Percentiles rank a stretch among this genome's conserved stretches.
phyloP scores from a whole-genome alignment of 2,797 vertebrate species.

The Tarsius wallacei region DNA sequence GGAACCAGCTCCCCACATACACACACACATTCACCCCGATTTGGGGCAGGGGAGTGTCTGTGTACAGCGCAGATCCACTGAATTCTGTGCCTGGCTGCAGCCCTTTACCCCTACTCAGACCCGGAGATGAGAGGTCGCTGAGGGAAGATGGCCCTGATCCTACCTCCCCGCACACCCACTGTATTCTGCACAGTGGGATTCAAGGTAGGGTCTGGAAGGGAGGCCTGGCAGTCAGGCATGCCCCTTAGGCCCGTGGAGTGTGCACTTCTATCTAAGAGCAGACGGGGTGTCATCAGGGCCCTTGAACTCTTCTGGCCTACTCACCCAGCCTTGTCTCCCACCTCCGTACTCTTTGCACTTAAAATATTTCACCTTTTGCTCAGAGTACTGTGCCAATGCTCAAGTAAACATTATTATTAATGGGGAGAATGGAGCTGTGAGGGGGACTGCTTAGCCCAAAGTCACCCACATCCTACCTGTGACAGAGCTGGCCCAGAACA shows the following conservation, averaged over 20 bases:
- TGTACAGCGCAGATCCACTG: not conserved
- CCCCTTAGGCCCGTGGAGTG: not conserved
- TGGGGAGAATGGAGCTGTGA: not conserved
- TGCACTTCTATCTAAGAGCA: not conserved
- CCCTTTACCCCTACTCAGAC: not conserved
- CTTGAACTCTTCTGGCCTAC: not conserved
- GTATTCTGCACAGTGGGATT: not conserved
- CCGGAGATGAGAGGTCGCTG: not conserved
- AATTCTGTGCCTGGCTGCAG: not conserved
- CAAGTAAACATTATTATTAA: not conserved
- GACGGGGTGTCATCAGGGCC: not conserved
- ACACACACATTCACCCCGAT: too few relatives aligned
- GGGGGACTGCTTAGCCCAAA: not conserved
- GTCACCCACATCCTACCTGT: not conserved
- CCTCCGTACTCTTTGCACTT: not conserved
- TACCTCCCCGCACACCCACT: not conserved
- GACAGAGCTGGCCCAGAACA: not conserved
- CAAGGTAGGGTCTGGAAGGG: not conserved
- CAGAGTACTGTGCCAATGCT: constrained; percentile 35
- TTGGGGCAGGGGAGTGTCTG: not conserved
- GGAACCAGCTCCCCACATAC: not conserved
- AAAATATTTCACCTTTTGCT: not conserved
- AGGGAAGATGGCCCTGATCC: not conserved
- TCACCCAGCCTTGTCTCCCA: not conserved
- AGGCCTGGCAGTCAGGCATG: not conserved